phyloP scores from a whole-genome alignment of 2,113 vertebrate genomes.

The Aldabrachelys gigantea region DNA sequence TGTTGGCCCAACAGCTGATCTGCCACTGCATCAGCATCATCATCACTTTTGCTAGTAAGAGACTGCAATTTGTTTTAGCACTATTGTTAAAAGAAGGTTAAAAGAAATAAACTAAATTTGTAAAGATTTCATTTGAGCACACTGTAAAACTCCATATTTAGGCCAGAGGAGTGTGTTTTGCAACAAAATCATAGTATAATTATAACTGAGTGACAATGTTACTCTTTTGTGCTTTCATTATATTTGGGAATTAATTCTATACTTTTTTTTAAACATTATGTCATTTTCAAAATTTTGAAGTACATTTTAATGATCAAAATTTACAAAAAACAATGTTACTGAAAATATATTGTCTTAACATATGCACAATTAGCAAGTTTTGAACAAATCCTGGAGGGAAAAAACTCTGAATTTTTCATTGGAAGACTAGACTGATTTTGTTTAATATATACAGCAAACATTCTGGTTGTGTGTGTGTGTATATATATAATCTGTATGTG shows the following conservation, averaged over 20 bases:
- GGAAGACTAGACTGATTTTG: not conserved
- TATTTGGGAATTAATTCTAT: not conserved
- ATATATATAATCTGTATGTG: not conserved
- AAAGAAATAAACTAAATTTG: not conserved
- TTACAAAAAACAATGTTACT: not conserved
- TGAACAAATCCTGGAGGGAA: not conserved
- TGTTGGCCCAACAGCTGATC: too few species aligned
- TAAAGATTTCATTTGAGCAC: not conserved
- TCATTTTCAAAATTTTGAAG: not conserved
- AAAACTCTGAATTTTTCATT: not conserved
- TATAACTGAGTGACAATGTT: not conserved
- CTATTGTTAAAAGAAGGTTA: not conserved
- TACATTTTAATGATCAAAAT: not conserved
- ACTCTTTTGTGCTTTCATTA: not conserved
- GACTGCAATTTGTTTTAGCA: not conserved
- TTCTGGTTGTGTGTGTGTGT: not conserved
- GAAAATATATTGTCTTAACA: not conserved
- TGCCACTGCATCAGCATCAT: not conserved
- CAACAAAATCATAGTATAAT: not conserved
- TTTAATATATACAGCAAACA: not conserved
- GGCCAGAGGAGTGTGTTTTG: not conserved
- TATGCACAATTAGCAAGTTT: not conserved
- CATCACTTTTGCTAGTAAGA: not conserved
- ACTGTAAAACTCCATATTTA: not conserved
- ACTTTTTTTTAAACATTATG: not conserved